These are phyloP conservation scores for Andrena fulva DNA, from an alignment of 2,888 invertebrate genomes.

Conservation along the genomic window DNA sequence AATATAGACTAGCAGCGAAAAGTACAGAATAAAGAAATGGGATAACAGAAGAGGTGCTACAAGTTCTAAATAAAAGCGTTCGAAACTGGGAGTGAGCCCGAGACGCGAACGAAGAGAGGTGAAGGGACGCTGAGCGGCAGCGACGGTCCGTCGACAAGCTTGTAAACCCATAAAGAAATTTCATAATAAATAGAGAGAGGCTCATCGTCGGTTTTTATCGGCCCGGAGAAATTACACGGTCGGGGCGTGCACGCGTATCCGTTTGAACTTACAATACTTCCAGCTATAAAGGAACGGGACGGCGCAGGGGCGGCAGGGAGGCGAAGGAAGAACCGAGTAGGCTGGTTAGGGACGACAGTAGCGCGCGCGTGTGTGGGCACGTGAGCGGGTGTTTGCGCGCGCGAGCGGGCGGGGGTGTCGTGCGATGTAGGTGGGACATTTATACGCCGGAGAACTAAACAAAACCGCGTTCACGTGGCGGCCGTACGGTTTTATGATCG, in stretches of 20 bases:
- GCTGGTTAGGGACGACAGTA: slow-evolving; percentile 39
- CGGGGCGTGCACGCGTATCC: slow-evolving; percentile 63
- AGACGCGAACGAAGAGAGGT: not conserved
- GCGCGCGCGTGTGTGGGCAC: slow-evolving; percentile 41
- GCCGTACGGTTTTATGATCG: slow-evolving; percentile 77
- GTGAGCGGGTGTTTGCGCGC: slow-evolving; percentile 31
- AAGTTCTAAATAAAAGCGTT: too few relatives aligned
- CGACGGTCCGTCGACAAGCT: slow-evolving; percentile 77
- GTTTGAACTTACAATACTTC: slow-evolving; percentile 80
- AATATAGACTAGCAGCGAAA: too few relatives aligned
- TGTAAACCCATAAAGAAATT: slow-evolving; percentile 84
- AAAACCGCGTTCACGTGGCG: slow-evolving; percentile 73
- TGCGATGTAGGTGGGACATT: slow-evolving; percentile 63
- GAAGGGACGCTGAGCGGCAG: slow-evolving; percentile 42
- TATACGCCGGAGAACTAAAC: slow-evolving; percentile 74
- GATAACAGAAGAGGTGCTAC: too few relatives aligned
- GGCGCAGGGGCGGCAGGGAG: not conserved
- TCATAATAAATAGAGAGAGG: slow-evolving; percentile 82
- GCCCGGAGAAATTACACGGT: slow-evolving; percentile 62
- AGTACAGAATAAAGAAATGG: too few relatives aligned
- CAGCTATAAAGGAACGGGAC: slow-evolving; percentile 74
- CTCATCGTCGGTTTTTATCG: slow-evolving; percentile 73
- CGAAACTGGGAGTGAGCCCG: slow-evolving; percentile 9
- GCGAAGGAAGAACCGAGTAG: slow-evolving; percentile 33
- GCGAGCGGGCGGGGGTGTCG: slow-evolving; percentile 50